Base-by-base conservation (phyloP, 2,888 invertebrate genomes). In the Drosophila diplacantha region DNA sequence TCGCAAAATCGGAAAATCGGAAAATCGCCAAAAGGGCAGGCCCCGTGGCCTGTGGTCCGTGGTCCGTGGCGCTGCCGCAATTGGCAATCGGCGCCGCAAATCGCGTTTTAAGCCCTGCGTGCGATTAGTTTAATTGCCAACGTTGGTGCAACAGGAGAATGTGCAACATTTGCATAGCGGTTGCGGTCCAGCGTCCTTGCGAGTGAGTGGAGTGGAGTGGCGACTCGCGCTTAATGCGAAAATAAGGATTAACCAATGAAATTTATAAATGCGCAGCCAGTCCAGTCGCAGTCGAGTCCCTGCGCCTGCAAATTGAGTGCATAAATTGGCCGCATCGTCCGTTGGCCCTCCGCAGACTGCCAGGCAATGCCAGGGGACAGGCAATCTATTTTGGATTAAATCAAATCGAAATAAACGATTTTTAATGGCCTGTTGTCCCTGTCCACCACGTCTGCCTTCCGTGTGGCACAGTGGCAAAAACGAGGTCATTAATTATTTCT, bases 351-450 rank as follows among this genome's bases (percentile, higher is more conserved):
- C 39, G 56, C 61, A 43, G 55, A 24, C 20, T 38, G 38, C 38
- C 20, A 4, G n/a, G n/a, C 34, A 18, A 34, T 26, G 53, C 49
- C 18, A 38, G n/a, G 50, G 64, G 72, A 54, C 53, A 73, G 83
- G 77, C 81, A 86, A 86, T 87, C 84, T 85, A 85, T 86, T 85
- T 81, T 83, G 88, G 87, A 87, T 87, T 87, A 87, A 87, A 87
- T 87, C 87, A 87, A 87, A 87, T 87, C 88, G 87, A 87, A 87
- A 86, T 87, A 87, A 87, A 87, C 87, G 87, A 87, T 87, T 87
- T 87, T 87, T 87, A 87, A 87, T 87, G 87, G 87, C 75, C 59
- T 41, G 41, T n/a, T 44, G 34, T 35, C 31, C 14, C 37, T 11
- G 58, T 32, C 31, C 46, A 24, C 9, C 41, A 9, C 9, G 20